Base-by-base conservation (phyloP, 2,797 vertebrate genomes). In the Chloroceryle inda region DNA sequence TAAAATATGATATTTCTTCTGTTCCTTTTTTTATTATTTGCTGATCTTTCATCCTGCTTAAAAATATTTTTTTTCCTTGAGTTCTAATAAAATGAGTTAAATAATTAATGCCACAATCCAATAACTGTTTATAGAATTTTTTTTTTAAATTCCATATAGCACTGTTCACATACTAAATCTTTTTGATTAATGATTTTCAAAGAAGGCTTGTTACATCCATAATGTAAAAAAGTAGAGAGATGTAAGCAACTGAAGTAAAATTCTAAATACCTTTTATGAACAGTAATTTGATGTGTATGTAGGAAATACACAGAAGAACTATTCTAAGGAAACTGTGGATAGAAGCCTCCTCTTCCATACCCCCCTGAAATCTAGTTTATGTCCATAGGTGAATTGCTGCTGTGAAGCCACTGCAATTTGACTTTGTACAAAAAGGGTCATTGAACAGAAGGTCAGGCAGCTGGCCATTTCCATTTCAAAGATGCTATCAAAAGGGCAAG, bases 401-500 rank as follows among this genome's bases (percentile, higher is more conserved):
- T 97, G 97, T 96, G 97, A 97, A 97, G 98, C 96, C 95, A 98
- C 98, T 98, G 98, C 98, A 98, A 98, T 98, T 97, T 99, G 99
- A 99, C 99, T 99, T 99, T 98, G 98, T 98, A 98, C 98, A 98
- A 97, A 98, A 98, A 98, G 98, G 99, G 99, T 99, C 99, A 99
- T 98, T 98, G 98, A 99, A 99, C 99, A 99, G 99, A 99, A 99
- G 99, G 99, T 98, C 98, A 96, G 98, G 99, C 99, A 99, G 99
- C 99, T 99, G 99, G 98, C 98, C 99, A 99, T 99, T 99, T 99
- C 99, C 99, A 99, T 99, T 99, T 99, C 98, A 99, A 99, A 99
- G 99, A 99, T 98, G 97, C 98, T 98, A 98, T 98, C 98, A 98
- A 98, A 98, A 98, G 98, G 98, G 98, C 98, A 98, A 98, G 98